Evolutionary conservation across 2,797 vertebrate genomes (phyloP).

Genomic region (Oreortyx pictus): DNA sequence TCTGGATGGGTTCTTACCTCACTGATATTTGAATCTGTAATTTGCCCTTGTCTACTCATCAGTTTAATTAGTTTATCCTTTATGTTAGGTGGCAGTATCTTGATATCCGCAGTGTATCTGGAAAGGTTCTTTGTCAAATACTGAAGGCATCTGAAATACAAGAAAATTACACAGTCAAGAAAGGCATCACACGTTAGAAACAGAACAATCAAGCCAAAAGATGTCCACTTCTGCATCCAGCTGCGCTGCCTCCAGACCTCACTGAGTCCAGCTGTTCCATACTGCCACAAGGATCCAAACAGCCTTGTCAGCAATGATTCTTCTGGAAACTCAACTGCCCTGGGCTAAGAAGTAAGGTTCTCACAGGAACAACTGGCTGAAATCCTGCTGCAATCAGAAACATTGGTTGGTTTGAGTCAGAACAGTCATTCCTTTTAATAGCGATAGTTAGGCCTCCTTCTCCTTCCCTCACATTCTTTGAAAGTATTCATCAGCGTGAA

Average conservation of each 20-base stretch:
- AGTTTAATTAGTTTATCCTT: constrained; percentile 87
- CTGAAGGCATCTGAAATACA: constrained; percentile 80
- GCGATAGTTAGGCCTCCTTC: no score
- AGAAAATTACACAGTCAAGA: neutral
- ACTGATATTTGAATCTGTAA: constrained; percentile 86
- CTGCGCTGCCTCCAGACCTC: neutral
- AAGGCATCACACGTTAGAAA: neutral
- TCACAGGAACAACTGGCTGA: no score
- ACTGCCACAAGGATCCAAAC: neutral
- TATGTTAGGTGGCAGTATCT: constrained; percentile 82
- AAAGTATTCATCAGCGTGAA: neutral
- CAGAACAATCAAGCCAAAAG: neutral
- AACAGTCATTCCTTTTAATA: no score
- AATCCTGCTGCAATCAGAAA: no score
- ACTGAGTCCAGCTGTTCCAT: neutral
- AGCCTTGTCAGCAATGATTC: no score
- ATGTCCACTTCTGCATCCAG: neutral
- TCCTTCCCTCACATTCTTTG: no score
- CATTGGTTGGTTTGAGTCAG: no score
- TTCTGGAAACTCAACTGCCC: neutral
- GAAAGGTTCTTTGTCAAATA: constrained; percentile 81
- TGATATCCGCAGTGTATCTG: constrained; percentile 81
- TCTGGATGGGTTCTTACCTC: constrained; percentile 80
- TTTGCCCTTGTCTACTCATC: constrained; percentile 81
- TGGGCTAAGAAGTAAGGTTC: no score